Conservation (phyloP, 2,888 invertebrate genomes). For the Sphinx pinastri region DNA sequence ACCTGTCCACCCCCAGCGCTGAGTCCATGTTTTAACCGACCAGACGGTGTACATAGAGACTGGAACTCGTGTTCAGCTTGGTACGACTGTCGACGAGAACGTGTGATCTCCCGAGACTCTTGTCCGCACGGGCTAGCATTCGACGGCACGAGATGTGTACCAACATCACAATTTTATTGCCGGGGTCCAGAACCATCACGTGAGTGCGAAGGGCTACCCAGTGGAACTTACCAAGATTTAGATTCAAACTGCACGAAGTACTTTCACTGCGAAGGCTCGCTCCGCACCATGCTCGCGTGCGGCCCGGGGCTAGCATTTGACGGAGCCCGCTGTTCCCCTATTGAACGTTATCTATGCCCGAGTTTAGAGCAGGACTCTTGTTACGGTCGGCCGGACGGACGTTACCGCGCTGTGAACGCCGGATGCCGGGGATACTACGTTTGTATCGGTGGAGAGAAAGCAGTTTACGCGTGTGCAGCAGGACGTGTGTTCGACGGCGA, state of each 20-base stretch:
- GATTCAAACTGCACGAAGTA: slow-evolving; percentile 80
- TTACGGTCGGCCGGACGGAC: slow-evolving; percentile 79
- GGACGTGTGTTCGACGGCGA: slow-evolving; percentile 83
- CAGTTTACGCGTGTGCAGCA: slow-evolving; percentile 82
- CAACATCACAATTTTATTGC: slow-evolving; percentile 68
- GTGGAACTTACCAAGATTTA: slow-evolving; percentile 82
- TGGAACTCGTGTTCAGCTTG: slow-evolving; percentile 78
- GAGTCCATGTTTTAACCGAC: slow-evolving; percentile 74
- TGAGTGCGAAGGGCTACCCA: slow-evolving; percentile 76
- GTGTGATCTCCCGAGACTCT: slow-evolving; percentile 70
- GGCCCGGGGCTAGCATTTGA: slow-evolving; percentile 70
- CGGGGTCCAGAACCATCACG: slow-evolving; percentile 69
- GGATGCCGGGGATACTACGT: slow-evolving; percentile 85
- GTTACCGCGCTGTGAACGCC: slow-evolving; percentile 76
- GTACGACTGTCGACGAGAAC: slow-evolving; percentile 77
- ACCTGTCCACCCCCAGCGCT: slow-evolving; percentile 74
- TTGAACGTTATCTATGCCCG: slow-evolving; percentile 70
- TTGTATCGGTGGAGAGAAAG: slow-evolving; percentile 82
- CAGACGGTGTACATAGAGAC: slow-evolving; percentile 74
- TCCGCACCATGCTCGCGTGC: slow-evolving; percentile 71
- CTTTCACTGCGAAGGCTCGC: slow-evolving; percentile 74
- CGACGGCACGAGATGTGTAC: slow-evolving; percentile 77
- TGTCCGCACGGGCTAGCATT: slow-evolving; percentile 77
- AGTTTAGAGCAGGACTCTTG: slow-evolving; percentile 80
- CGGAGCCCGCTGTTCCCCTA: slow-evolving; percentile 70